These are phyloP conservation scores for Marcusenius ussheri DNA, from an alignment of 2,113 vertebrate species.

Conservation along the genomic window DNA sequence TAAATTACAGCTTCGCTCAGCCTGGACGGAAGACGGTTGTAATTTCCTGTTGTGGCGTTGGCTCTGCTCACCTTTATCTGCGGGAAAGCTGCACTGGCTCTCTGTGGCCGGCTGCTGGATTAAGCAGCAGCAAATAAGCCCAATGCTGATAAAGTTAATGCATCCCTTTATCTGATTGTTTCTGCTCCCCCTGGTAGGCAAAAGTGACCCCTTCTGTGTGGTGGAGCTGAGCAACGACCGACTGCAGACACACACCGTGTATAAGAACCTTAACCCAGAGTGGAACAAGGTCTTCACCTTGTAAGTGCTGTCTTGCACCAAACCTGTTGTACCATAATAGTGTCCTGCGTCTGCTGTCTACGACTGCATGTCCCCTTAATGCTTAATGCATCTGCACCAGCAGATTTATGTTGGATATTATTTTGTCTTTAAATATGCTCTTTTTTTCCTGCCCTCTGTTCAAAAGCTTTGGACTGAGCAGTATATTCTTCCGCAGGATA, in stretches of 20 bases:
- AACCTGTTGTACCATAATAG: neutral
- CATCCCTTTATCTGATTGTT: constrained; percentile 4
- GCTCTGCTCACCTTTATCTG: constrained; percentile 31
- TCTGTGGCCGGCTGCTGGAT: constrained; percentile 24
- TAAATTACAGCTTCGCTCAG: constrained; percentile 34
- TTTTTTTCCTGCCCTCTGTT: neutral
- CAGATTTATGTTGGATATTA: neutral
- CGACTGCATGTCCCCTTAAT: neutral
- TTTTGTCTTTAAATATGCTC: neutral
- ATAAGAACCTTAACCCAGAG: constrained; percentile 94
- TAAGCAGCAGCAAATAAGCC: constrained; percentile 27
- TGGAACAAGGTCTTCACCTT: constrained; percentile 99
- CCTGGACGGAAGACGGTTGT: constrained; percentile 26
- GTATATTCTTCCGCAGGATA: too few species aligned
- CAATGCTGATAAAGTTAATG: constrained; percentile 30
- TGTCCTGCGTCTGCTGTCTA: neutral
- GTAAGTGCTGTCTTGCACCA: constrained; percentile 63
- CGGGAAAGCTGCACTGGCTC: constrained; percentile 17
- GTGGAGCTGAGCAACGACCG: constrained; percentile 95
- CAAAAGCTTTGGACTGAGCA: neutral
- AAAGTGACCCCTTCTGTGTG: constrained; percentile 97
- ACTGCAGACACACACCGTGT: constrained; percentile 89
- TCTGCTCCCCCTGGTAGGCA: constrained; percentile 65
- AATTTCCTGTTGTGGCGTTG: constrained; percentile 27
- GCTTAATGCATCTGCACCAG: neutral